Conservation (phyloP, 2,888 invertebrate species). For the Anorthoa munda region DNA sequence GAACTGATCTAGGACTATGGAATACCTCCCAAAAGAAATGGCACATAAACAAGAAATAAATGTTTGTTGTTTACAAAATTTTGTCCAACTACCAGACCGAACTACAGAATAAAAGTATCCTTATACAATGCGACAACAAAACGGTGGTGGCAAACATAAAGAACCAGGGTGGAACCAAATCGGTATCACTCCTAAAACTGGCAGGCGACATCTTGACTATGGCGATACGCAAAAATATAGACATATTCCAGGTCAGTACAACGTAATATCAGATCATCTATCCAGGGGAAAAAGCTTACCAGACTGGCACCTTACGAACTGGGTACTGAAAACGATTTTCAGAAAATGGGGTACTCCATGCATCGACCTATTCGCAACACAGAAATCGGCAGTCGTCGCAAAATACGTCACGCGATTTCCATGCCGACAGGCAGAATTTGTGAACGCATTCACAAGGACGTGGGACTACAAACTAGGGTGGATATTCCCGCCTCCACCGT, state of each 20-base stretch:
- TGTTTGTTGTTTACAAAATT: constrained; percentile 4
- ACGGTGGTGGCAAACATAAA: constrained; percentile 1
- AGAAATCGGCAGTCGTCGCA: neutral
- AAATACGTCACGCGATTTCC: neutral
- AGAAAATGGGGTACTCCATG: constrained; percentile 1
- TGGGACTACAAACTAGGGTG: neutral
- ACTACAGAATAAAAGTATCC: constrained; percentile 11
- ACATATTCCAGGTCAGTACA: constrained; percentile 4
- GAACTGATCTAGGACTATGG: constrained; percentile 1
- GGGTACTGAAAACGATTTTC: neutral
- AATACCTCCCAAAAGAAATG: neutral
- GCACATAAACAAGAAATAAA: constrained; percentile 9
- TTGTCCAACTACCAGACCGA: neutral
- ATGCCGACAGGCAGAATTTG: too few species aligned
- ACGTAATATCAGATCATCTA: constrained; percentile 2
- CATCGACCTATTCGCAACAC: neutral
- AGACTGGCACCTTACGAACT: neutral
- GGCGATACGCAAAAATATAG: constrained; percentile 2
- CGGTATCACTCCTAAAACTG: neutral
- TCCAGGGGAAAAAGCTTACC: too few species aligned
- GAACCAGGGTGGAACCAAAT: constrained; percentile 3
- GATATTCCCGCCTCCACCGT: constrained; percentile 12
- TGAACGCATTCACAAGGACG: neutral
- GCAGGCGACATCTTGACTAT: neutral
- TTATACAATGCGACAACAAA: constrained; percentile 3